Conservation (phyloP, 2,113 vertebrate species). For the Chloroceryle aenea region DNA sequence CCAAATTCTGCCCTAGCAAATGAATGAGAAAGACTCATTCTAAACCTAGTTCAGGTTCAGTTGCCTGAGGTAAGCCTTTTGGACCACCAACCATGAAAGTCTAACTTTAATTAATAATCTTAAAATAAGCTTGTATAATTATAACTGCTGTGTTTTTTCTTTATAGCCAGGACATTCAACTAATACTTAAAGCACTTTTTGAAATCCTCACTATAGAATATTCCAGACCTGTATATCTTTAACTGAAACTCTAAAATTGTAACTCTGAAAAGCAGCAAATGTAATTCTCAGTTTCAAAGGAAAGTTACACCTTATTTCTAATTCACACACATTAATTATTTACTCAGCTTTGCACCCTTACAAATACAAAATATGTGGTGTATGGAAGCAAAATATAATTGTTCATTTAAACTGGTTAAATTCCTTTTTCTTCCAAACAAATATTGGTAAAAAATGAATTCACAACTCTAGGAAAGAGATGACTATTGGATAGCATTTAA, state of each 20-base stretch:
- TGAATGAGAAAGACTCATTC: background rate
- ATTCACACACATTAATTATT: background rate
- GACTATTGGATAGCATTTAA: background rate
- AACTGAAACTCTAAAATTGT: background rate
- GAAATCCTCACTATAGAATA: background rate
- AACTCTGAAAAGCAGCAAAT: background rate
- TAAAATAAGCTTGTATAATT: background rate
- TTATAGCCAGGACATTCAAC: background rate
- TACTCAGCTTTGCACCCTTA: background rate
- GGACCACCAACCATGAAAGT: background rate
- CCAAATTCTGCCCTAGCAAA: background rate
- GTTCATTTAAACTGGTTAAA: background rate
- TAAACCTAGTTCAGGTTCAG: background rate
- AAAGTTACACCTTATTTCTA: background rate
- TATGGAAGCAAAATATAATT: background rate
- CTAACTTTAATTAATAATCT: background rate
- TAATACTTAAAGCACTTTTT: background rate
- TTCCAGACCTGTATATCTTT: background rate
- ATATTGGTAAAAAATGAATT: background rate
- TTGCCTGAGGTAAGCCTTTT: background rate
- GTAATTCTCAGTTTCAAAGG: background rate
- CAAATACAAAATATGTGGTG: background rate
- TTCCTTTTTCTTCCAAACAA: background rate
- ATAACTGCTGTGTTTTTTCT: background rate
- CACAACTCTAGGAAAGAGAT: background rate